These are phyloP conservation scores for Orthosia gothica DNA, from an alignment of 2,888 invertebrate species.

Conservation along the genomic window DNA sequence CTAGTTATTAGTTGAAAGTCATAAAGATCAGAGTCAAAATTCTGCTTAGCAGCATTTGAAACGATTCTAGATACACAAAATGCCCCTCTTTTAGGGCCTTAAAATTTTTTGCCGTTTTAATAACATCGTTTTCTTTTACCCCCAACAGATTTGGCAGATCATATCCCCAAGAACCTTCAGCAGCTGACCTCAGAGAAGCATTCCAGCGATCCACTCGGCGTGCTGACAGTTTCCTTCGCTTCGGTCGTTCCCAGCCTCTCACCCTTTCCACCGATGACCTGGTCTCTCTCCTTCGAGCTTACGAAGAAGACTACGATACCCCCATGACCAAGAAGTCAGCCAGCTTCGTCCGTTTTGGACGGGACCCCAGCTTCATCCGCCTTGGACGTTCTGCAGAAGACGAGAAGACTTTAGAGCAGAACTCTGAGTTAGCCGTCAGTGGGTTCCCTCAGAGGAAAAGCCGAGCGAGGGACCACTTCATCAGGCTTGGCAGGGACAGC, in stretches of 20 bases:
- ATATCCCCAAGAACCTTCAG: conserved; percentile 85
- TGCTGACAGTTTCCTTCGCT: conserved; percentile 86
- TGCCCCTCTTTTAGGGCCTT: too few relatives aligned
- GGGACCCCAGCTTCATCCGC: conserved; percentile 88
- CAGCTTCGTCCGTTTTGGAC: conserved; percentile 85
- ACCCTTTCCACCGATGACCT: conserved; percentile 84
- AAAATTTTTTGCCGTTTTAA: background rate
- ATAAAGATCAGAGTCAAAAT: background rate
- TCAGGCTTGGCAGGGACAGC: conserved; percentile 86
- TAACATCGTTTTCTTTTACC: background rate
- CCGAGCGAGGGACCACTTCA: conserved; percentile 86
- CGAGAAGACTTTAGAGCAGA: conserved; percentile 77
- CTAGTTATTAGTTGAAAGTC: too few relatives aligned
- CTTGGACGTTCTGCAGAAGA: conserved; percentile 86
- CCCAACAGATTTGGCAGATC: conserved; percentile 86
- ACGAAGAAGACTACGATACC: conserved; percentile 84
- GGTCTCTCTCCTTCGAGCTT: conserved; percentile 81
- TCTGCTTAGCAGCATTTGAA: background rate
- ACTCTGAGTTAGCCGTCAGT: conserved; percentile 75
- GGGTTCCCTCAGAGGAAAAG: conserved; percentile 85
- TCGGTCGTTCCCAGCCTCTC: conserved; percentile 85
- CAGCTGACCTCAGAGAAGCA: conserved; percentile 84
- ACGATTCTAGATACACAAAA: background rate
- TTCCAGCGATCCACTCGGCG: conserved; percentile 80
- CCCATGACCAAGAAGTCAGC: conserved; percentile 81